Percentiles rank a stretch among this genome's conserved stretches.
Evolutionary conservation across 2,113 vertebrate species (phyloP).

Genomic region (Pelecanus crispus): DNA sequence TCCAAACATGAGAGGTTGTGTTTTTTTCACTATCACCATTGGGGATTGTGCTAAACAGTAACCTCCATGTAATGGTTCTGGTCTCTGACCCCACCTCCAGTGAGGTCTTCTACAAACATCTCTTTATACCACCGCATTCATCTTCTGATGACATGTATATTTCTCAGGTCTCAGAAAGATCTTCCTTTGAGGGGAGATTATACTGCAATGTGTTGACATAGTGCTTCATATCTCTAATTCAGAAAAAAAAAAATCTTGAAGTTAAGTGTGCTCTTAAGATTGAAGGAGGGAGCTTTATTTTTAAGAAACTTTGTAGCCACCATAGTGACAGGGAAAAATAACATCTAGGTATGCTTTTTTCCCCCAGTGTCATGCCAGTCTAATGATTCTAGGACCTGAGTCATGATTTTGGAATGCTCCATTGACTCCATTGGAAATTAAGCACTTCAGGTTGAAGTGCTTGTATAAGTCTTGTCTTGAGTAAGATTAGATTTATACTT

Average conservation of each 20-base stretch:
- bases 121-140: background rate
- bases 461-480: slow-evolving; percentile 40
- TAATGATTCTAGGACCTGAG: slow-evolving; percentile 38
- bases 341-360: background rate
- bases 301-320: background rate
- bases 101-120: slow-evolving; percentile 10
- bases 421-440: slow-evolving; percentile 48
- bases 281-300: background rate
- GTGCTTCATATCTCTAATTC: background rate
- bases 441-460: slow-evolving; percentile 52
- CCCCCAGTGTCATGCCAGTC: background rate
- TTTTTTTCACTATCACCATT: background rate
- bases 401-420: slow-evolving; percentile 60
- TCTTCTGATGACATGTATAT: background rate
- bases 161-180: background rate
- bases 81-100: slow-evolving; percentile 46
- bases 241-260: background rate
- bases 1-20: background rate
- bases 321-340: background rate
- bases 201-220: background rate
- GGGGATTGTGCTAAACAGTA: slow-evolving; percentile 25
- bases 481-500: slow-evolving; percentile 54
- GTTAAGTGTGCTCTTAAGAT: background rate
- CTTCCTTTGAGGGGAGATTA: background rate
- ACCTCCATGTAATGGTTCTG: slow-evolving; percentile 33